These are phyloP conservation scores for Oryzaephilus surinamensis DNA, from an alignment of 1,140 invertebrate genomes.

Conservation along the genomic window DNA sequence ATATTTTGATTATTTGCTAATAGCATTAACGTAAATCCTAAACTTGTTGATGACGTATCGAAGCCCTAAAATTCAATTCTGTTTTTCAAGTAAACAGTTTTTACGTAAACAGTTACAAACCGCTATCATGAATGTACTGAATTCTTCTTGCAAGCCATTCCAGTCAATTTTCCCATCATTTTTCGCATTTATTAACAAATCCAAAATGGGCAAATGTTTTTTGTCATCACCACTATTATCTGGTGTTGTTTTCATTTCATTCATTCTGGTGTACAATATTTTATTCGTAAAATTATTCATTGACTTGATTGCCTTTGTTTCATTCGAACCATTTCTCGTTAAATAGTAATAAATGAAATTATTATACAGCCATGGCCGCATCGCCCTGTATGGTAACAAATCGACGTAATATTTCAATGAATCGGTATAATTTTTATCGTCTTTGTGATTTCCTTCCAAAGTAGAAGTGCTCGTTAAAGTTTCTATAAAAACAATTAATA, in stretches of 20 bases:
- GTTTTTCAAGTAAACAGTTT: not conserved
- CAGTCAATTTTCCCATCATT: conserved; percentile 42
- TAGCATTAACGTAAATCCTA: conserved; percentile 33
- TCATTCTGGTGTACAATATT: conserved; percentile 30
- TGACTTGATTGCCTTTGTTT: conserved; percentile 40
- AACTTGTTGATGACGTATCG: conserved; percentile 33
- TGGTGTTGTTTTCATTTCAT: conserved; percentile 8
- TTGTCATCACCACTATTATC: not conserved
- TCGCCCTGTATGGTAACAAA: conserved; percentile 38
- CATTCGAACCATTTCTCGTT: no score
- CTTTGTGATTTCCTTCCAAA: conserved; percentile 47
- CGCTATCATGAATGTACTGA: conserved; percentile 74
- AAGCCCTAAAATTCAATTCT: conserved; percentile 32
- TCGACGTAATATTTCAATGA: conserved; percentile 31
- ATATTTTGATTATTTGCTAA: conserved; percentile 27
- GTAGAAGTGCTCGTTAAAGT: conserved; percentile 72
- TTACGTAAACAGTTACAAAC: conserved; percentile 1
- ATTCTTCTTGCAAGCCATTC: conserved; percentile 65
- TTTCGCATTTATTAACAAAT: conserved; percentile 57
- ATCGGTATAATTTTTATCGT: conserved; percentile 50
- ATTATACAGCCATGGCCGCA: conserved; percentile 53
- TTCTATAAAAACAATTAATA: conserved; percentile 52
- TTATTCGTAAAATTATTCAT: conserved; percentile 49
- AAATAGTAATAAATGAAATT: no score
- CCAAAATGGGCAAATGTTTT: conserved; percentile 64